Percentiles rank a stretch among this genome's conserved stretches.
Evolutionary conservation across 35 echinoderm and acorn worm species (phyloP).

Genomic region (Stichopus chloronotus): DNA sequence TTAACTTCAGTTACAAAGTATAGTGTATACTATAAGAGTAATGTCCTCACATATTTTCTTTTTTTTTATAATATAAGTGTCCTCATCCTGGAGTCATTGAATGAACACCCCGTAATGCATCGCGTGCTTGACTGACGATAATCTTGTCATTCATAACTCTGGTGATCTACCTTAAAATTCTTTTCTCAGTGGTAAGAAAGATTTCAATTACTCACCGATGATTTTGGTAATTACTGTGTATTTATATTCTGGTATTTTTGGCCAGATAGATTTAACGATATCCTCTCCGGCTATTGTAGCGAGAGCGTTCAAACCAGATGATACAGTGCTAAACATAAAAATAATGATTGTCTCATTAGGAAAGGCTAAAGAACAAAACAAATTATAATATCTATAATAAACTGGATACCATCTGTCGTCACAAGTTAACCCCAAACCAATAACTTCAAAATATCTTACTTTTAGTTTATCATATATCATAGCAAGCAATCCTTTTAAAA

Average conservation of each 20-base stretch:
- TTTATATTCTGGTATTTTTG: not conserved
- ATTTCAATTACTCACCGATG: not conserved
- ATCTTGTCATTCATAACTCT: not conserved
- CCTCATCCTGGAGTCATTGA: not conserved
- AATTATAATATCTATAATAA: not conserved
- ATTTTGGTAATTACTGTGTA: slow-evolving; percentile 35
- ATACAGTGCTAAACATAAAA: slow-evolving; percentile 27
- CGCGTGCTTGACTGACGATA: not conserved
- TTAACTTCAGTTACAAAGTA: no score
- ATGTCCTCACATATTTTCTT: not conserved
- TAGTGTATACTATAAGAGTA: no score
- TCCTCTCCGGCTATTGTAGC: slow-evolving; percentile 61
- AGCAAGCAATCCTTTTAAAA: not conserved
- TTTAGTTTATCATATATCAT: not conserved
- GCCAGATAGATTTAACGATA: slow-evolving; percentile 42
- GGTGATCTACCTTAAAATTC: not conserved
- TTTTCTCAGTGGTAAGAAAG: not conserved
- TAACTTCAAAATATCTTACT: not conserved
- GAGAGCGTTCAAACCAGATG: slow-evolving; percentile 59
- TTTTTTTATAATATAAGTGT: not conserved
- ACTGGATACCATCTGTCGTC: not conserved
- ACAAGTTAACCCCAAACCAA: not conserved
- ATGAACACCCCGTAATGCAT: not conserved
- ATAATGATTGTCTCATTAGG: not conserved
- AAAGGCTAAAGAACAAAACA: not conserved